Base-by-base conservation (phyloP, 2,113 vertebrate species). In the Eudyptes chrysolophus region DNA sequence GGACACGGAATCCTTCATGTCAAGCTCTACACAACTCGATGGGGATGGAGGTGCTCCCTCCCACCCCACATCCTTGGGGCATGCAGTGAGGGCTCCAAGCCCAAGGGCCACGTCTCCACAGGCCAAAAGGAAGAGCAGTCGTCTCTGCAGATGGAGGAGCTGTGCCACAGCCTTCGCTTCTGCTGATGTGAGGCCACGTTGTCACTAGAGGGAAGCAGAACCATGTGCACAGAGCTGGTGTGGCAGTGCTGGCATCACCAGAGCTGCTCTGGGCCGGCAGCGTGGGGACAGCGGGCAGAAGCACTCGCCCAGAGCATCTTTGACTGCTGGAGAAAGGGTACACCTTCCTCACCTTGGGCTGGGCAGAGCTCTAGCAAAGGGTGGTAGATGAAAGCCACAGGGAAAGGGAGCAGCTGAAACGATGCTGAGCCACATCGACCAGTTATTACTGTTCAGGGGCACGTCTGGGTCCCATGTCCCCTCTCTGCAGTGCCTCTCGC, bases 171-270 rank as follows among this genome's bases (percentile, higher is more conserved):
- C 38, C 40, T 30, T 19, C 2, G 0, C 57, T 15, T 30, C 52
- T 49, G 83, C 38, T 84, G 92, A 68, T 38, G 48, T 84, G 78
- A 72, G 62, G 42, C 87, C 65, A 5, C 13, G 7, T 54, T 80
- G 97, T 93, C 97, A 88, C 96, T 96, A 97, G 97, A 92, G 95
- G 96, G 97, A 95, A 83, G 95, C 97, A 97, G 89, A 97, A 15
- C 70, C 89, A 3, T 30, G 84, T 57, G 61, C 74, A 25, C 3
- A 1, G 72, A 27, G 69, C 65, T 32, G 74, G 8, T 26, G 32
- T 16, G 34, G 75, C 48, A 1, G 29, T 13, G 60, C 48, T 83
- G 91, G 62, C 68, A 24, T 9, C 38, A 24, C 19, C 82, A 9
- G 55, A 7, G 40, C 84, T 34, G 57, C 94, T 57, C 52, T 68